A percentile compares a stretch with the other conserved stretches of the same genome.
phyloP scores from a whole-genome alignment of 2,888 invertebrate species.

The Spilosoma lubricipeda region DNA sequence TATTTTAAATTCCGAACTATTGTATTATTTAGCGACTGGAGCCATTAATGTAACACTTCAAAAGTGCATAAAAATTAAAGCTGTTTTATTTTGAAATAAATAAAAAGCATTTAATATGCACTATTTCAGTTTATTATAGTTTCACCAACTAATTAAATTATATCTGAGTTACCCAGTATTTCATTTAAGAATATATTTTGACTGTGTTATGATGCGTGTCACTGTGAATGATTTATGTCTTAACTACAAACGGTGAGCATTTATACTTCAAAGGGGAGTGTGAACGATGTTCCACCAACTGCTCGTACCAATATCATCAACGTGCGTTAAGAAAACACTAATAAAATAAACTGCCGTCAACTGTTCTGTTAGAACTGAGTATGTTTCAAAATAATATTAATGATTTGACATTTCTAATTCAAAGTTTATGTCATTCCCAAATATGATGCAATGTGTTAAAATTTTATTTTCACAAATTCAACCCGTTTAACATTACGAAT shows the following conservation, averaged over 20 bases:
- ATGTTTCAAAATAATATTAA: background rate
- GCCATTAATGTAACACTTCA: too few relatives aligned
- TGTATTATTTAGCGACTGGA: too few relatives aligned
- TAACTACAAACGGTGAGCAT: slow-evolving; percentile 10
- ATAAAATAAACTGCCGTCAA: background rate
- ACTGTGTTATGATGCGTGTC: slow-evolving; percentile 9
- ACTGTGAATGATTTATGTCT: slow-evolving; percentile 13
- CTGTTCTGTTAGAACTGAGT: background rate
- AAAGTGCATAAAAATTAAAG: too few relatives aligned
- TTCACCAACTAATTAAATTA: background rate
- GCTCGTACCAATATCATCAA: slow-evolving; percentile 13
- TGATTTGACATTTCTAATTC: background rate
- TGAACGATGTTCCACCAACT: slow-evolving; percentile 14
- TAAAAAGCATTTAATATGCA: background rate
- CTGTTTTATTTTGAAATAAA: background rate
- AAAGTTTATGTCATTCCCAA: background rate
- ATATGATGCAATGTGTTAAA: background rate
- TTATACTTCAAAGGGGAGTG: slow-evolving; percentile 13
- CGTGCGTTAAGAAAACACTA: slow-evolving; percentile 1
- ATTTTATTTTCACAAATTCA: background rate
- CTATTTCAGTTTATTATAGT: background rate
- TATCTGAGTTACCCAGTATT: background rate
- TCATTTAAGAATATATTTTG: slow-evolving; percentile 4
- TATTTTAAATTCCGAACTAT: too few relatives aligned
- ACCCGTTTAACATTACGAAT: background rate